Base-by-base conservation (phyloP, 2,113 vertebrate species). In the Pionites leucogaster region DNA sequence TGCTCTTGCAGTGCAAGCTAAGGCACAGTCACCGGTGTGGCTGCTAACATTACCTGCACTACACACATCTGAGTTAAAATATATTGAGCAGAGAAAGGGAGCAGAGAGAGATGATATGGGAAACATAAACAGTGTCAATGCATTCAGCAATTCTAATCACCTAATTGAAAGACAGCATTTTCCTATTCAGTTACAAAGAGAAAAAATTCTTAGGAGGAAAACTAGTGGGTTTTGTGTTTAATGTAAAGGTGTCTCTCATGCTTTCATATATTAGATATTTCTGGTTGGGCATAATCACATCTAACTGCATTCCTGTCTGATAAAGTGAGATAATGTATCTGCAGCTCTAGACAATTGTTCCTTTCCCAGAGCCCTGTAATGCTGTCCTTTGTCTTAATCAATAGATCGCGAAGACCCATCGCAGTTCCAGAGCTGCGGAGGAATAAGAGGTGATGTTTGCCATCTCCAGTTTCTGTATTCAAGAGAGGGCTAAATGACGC, bases 261-360 rank as follows among this genome's bases (percentile, higher is more conserved):
- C 46, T 81, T 82, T 91, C 33, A 90, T 37, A 62, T 62, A 67
- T 22, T 60, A 62, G 78, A 60, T 86, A 71, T 81, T 93, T 75
- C 68, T 90, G 60, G 62, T 57, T 57, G 35, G 90, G 44, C 28
- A 50, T 72, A 63, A 52, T 72, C 50, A 41, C 59, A 69, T 59
- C 37, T 49, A 71, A 57, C 33, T 77, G 59, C 90, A 88, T 75
- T 77, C 52, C 37, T 71, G 7, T 53, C 71, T 93, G 82, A 72
- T 55, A 53, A 52, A 76, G 49, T 74, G 92, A 95, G 86, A 63
- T 69, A 71, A 44, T 9, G 9, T 11, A 80, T 17, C 63, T 1
- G 0, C 55, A 83, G 24, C 69, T 86, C 49, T 13, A 74, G 77
- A 44, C 63, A 15, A 15, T 15, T 14, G 12, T 63, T 76, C 60